Percentiles rank a stretch among this genome's conserved stretches.
Conservation (phyloP, 2,888 invertebrate species). For the Onthophagus sagittarius region DNA sequence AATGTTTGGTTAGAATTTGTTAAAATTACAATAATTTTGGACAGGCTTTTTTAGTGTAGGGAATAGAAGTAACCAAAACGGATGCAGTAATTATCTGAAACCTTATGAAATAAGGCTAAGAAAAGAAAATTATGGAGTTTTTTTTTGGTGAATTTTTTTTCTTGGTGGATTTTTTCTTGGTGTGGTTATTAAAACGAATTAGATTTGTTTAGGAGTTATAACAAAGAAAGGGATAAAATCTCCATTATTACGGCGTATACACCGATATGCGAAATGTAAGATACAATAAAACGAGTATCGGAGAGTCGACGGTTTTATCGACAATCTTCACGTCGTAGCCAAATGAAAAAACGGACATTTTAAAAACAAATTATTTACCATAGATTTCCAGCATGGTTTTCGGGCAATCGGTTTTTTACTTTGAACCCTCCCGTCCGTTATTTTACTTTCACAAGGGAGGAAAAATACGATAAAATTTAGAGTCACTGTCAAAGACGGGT, state of each 20-base stretch:
- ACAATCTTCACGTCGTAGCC: background rate
- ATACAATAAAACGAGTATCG: background rate
- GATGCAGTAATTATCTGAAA: background rate
- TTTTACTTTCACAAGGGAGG: background rate
- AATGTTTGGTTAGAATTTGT: too few relatives aligned
- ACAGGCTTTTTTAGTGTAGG: too few relatives aligned
- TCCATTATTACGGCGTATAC: background rate
- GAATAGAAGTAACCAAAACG: background rate
- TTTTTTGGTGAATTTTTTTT: too few relatives aligned
- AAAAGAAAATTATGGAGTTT: too few relatives aligned
- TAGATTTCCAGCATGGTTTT: background rate
- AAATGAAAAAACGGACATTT: background rate
- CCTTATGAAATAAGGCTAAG: background rate
- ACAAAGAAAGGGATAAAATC: background rate
- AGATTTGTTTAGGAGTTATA: too few relatives aligned
- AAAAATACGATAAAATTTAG: slow-evolving; percentile 26
- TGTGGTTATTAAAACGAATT: too few relatives aligned
- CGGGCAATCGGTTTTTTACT: background rate
- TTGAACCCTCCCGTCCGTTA: too few relatives aligned
- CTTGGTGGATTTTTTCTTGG: too few relatives aligned
- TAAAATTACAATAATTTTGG: too few relatives aligned
- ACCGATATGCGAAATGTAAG: background rate
- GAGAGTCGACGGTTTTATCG: background rate
- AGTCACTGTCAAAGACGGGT: slow-evolving; percentile 36
- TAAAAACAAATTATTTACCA: background rate